Base-by-base conservation (phyloP, 2,888 invertebrate genomes). In the Caenorhabditis wallacei region DNA sequence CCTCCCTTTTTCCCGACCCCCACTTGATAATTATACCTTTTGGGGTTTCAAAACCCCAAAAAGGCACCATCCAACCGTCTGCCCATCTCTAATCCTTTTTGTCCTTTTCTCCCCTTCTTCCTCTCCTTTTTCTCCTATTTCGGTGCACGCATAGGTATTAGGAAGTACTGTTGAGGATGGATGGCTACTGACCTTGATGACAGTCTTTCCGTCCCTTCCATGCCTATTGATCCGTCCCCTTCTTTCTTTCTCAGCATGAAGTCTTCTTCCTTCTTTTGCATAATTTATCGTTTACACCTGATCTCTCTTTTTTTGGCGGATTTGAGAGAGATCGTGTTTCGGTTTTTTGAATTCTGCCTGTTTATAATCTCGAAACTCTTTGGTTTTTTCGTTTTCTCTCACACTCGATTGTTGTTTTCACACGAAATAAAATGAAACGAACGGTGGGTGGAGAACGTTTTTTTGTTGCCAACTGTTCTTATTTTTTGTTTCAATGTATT, bases 231-330 rank as follows among this genome's bases (percentile, higher is more conserved):
- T 78, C 78, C 78, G 78, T 69, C 69, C 24, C 56, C 35, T 46
- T 48, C 22, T n/a, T n/a, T 43, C 46, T 18, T 61, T 22, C 64
- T 54, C 78, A 69, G 78, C 63, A 54, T 61, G 78, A 51, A 37
- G 54, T 63, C 56, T 43, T 18, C 51, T 57, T 46, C 74, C 53
- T 22, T 69, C 24, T 68, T 78, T 78, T 78, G 78, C 78, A 78
- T 78, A 78, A 78, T 69, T 78, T 78, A 78, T 78, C 78, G 78
- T 63, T 56, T 53, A 63, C 78, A 69, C 78, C 78, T 78, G 69
- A 78, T 78, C 78, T 69, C 78, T 69, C 54, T 43, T 69, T 78
- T 78, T 66, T 51, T 69, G 51, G 57, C 66, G 63, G 75, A 63
- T 69, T 76, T 76, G 18, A 53, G 37, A 43, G n/a, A 56, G 56